Base-by-base conservation (phyloP, 2,888 invertebrate species). In the Saturnia pavonia region DNA sequence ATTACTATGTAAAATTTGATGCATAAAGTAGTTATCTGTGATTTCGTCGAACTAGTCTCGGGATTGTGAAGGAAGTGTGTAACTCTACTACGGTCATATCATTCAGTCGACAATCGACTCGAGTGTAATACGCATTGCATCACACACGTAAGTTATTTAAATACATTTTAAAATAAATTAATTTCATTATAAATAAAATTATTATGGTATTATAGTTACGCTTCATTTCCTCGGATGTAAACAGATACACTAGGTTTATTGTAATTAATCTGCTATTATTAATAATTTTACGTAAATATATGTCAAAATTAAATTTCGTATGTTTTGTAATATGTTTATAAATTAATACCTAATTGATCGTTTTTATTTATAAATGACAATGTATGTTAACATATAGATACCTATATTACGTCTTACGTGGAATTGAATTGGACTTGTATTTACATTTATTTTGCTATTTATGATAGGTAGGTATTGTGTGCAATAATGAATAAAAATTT, bases 111-210 rank as follows among this genome's bases (percentile, higher is more conserved):
- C 68, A 16, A 11, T 40, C n/a, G 65, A 40, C 40, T 34, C 19
- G 7, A 8, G 40, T 34, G 34, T 63, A 27, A 40, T n/a, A 34
- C 65, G 65, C 40, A 65, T 65, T 65, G 65, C 65, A 65, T 65
- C 65, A 65, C 7, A 65, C 34, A 65, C 7, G 65, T 65, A 65
- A 65, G 25, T 57, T 54, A 11, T 54, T 22, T 34, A 54, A 54
- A 22, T 54, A 54, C 11, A 22, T n/a, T 22, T 54, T n/a, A 22
- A 22, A 54, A 54, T 54, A 22, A 22, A 7, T 54, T 22, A 19
- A 22, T 22, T 54, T 3, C 19, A 2, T 19, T 48, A 48, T 6
- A 48, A 48, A 19, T 48, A 14, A 45, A 16, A 45, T 1, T 48
- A 4, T 48, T 45, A 45, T 45, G 12, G 16, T 45, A 45, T 45